Conservation (phyloP, 2,797 vertebrate species). For the Okamejei kenojei region DNA sequence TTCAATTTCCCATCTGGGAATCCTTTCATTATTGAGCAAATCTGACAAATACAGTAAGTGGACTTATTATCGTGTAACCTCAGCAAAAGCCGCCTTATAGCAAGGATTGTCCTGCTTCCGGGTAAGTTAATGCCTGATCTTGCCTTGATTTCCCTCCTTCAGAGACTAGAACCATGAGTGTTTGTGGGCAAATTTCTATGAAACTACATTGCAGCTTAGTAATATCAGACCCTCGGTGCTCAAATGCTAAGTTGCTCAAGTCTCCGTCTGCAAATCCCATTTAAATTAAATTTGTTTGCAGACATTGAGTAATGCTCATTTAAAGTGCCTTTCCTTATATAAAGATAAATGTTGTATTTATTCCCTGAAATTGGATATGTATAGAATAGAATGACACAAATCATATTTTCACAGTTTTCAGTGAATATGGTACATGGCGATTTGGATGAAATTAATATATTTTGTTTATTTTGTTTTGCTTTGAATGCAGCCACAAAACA, state of each 20-base stretch:
- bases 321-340: not conserved
- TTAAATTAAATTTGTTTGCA: slow-evolving; percentile 17
- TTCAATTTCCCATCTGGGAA: not conserved
- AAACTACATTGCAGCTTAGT: not conserved
- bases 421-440: not conserved
- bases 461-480: too few species aligned
- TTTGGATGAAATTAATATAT: not conserved
- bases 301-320: not conserved
- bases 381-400: not conserved
- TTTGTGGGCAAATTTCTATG: not conserved
- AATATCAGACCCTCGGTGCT: not conserved
- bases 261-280: not conserved
- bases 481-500: not conserved
- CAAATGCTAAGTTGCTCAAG: not conserved
- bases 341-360: not conserved
- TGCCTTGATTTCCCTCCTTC: not conserved
- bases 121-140: not conserved
- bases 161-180: not conserved
- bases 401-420: not conserved
- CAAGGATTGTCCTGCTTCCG: not conserved
- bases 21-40: not conserved
- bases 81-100: too few species aligned
- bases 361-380: not conserved
- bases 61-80: not conserved
- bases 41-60: not conserved